These are phyloP conservation scores for Diadromus collaris DNA, from an alignment of 2,888 invertebrate genomes.

Conservation along the genomic window DNA sequence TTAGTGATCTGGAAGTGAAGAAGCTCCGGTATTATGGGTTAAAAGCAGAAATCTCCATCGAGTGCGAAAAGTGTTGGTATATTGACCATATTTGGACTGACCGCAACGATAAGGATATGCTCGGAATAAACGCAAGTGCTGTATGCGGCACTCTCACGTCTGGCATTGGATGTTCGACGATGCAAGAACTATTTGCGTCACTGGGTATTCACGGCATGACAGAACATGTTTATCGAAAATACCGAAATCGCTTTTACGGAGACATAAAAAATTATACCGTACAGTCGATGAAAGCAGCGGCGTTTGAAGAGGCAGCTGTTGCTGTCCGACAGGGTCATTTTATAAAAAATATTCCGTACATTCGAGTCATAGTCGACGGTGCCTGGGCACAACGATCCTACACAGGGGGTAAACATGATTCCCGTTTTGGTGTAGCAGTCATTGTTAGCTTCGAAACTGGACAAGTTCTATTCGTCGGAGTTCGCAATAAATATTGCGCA, in stretches of 20 bases:
- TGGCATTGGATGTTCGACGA: slow-evolving; percentile 20
- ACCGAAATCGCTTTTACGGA: neutral
- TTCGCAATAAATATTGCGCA: slow-evolving; percentile 67
- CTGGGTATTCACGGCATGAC: slow-evolving; percentile 24
- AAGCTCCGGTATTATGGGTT: neutral
- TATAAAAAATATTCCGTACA: slow-evolving; percentile 24
- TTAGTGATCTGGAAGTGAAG: neutral
- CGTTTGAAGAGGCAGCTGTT: neutral
- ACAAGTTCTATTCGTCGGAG: slow-evolving; percentile 65
- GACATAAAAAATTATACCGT: neutral
- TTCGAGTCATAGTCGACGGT: slow-evolving; percentile 48
- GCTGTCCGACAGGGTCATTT: slow-evolving; percentile 3
- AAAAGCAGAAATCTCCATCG: neutral
- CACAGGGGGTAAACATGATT: slow-evolving; percentile 38
- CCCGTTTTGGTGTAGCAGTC: slow-evolving; percentile 37
- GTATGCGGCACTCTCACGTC: slow-evolving; percentile 33
- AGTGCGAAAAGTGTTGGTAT: slow-evolving; percentile 1
- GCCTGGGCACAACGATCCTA: slow-evolving; percentile 52
- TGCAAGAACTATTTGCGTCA: slow-evolving; percentile 30
- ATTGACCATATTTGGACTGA: slow-evolving; percentile 15
- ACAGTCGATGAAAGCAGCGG: slow-evolving; percentile 5
- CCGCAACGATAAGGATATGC: neutral
- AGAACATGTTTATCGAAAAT: slow-evolving; percentile 18
- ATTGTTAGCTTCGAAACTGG: slow-evolving; percentile 53
- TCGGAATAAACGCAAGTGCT: slow-evolving; percentile 25